These are phyloP conservation scores for Salpingus planirostris DNA, from an alignment of 2,888 invertebrate genomes.

Conservation along the genomic window DNA sequence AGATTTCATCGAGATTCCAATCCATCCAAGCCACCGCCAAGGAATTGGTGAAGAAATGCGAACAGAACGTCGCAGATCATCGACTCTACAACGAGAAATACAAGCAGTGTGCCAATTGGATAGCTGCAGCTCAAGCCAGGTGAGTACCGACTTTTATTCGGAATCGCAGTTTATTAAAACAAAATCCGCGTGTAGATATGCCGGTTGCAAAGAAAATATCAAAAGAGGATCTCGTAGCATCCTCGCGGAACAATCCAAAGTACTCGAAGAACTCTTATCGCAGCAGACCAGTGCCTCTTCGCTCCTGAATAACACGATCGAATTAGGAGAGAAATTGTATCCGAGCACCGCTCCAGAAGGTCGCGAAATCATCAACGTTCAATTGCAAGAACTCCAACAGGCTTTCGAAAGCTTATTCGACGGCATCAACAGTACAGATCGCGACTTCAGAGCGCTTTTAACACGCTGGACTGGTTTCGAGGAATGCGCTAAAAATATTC, in stretches of 20 bases:
- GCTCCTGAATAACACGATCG: conserved; percentile 73
- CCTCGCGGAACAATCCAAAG: conserved; percentile 58
- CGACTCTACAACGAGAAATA: conserved; percentile 73
- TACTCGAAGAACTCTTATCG: conserved; percentile 62
- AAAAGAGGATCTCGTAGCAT: conserved; percentile 59
- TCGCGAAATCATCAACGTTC: conserved; percentile 72
- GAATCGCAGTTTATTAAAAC: background rate
- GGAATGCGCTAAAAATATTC: conserved; percentile 69
- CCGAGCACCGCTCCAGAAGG: conserved; percentile 81
- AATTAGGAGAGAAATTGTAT: conserved; percentile 81
- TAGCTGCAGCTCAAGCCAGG: conserved; percentile 64
- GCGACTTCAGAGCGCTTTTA: conserved; percentile 74
- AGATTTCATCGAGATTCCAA: conserved; percentile 82
- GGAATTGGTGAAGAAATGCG: conserved; percentile 86
- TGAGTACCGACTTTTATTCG: conserved; percentile 37
- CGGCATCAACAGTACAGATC: conserved; percentile 64
- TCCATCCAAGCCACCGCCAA: conserved; percentile 81
- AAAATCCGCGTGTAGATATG: conserved; percentile 46
- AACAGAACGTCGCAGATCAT: conserved; percentile 78
- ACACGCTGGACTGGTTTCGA: conserved; percentile 84
- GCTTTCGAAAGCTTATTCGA: conserved; percentile 76
- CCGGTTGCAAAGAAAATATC: conserved; percentile 54
- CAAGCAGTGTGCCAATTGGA: conserved; percentile 73
- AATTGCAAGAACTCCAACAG: conserved; percentile 75
- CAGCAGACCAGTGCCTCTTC: conserved; percentile 68